These are phyloP conservation scores for Parelbella ahira DNA, from an alignment of 2,888 invertebrate genomes.

Conservation along the genomic window DNA sequence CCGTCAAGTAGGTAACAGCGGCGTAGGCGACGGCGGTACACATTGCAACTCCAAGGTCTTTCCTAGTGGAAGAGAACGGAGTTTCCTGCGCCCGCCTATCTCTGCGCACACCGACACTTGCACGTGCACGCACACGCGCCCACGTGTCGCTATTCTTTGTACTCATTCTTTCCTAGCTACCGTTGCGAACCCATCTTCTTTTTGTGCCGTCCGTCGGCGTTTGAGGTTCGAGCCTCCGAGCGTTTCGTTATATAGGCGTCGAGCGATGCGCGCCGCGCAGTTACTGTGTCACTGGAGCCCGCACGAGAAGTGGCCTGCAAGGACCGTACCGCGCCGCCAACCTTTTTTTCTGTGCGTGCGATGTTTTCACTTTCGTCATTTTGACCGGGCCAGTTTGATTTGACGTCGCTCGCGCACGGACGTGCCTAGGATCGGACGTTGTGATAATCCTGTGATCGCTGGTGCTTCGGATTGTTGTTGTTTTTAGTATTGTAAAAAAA, in stretches of 20 bases:
- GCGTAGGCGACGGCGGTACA: constrained; percentile 78
- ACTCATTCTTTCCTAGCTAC: constrained; percentile 74
- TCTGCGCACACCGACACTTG: constrained; percentile 70
- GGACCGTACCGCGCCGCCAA: constrained; percentile 72
- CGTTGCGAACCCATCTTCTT: constrained; percentile 75
- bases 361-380: constrained; percentile 81
- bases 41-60: constrained; percentile 81
- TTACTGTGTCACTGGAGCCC: constrained; percentile 78
- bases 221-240: constrained; percentile 67
- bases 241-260: constrained; percentile 77
- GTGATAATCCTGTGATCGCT: constrained; percentile 74
- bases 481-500: constrained; percentile 42
- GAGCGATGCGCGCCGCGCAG: constrained; percentile 72
- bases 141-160: constrained; percentile 75
- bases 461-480: constrained; percentile 72
- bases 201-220: constrained; percentile 70
- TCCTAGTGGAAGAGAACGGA: constrained; percentile 82
- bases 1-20: constrained; percentile 68
- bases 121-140: constrained; percentile 73
- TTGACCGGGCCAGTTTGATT: constrained; percentile 79
- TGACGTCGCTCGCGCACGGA: constrained; percentile 78
- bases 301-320: constrained; percentile 78
- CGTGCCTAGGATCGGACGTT: constrained; percentile 72
- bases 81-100: constrained; percentile 80
- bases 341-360: constrained; percentile 79